Base-by-base conservation (phyloP, 1,140 invertebrate genomes). In the Aphelenchoides besseyi region DNA sequence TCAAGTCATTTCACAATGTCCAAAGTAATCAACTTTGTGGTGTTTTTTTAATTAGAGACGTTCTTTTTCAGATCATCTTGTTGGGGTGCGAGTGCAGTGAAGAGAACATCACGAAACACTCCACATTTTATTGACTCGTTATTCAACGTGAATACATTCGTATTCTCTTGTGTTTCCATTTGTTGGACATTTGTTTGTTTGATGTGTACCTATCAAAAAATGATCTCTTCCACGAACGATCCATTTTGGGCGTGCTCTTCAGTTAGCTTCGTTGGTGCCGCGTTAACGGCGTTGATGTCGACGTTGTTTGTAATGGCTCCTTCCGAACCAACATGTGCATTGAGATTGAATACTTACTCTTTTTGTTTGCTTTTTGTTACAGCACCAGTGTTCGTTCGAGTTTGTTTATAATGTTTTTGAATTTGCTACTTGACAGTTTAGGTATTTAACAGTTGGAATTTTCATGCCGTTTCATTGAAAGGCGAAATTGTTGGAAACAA, bases 301-400 rank as follows among this genome's bases (percentile, higher is more conserved):
- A 70, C 77, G 26, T 69, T 79, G 5, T 79, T 79, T 32, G 73
- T 79, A 9, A 80, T 78, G 53, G 64, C 66, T 18, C 78, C 78
- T 18, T 79, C 79, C 23, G 33, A 55, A 36, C 66, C 75, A 37
- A 78, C 73, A 30, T 79, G 78, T 35, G 66, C 75, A 9, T 23
- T 80, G 5, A 30, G 78, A 57, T 64, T 64, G 57, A 61, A 59
- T 37, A 57, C 57, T 55, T 73, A 78, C 54, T 64, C 74, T 37
- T 59, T 80, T 30, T 72, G 72, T 53, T 63, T 77, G 26, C 63
- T 70, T 16, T 71, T 72, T 41, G 66, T 80, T 54, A 57, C 75
- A 3, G 76, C 79, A 52, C 76, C 78, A 18, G 55, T 80, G n/a
- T 66, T 80, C 3, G 64, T 78, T 32, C 79, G 72, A 62, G 70